Base-by-base conservation (phyloP, 1,140 invertebrate species). In the Thaumatotibia leucotreta region DNA sequence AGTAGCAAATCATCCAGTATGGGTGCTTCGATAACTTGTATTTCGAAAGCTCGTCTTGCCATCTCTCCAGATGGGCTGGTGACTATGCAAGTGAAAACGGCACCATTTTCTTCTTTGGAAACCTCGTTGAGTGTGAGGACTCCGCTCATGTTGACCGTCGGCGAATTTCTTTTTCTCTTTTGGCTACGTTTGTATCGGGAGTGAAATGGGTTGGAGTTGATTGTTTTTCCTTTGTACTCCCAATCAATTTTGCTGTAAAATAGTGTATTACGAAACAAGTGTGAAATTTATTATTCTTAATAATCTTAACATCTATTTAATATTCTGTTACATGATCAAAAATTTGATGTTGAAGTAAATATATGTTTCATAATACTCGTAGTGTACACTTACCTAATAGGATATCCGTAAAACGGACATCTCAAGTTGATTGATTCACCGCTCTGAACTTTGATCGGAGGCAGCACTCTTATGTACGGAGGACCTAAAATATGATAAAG, bases 371-470 rank as follows among this genome's bases (percentile, higher is more conserved):
- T n/a, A n/a, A n/a, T n/a, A n/a, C n/a, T n/a, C n/a, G n/a, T 11
- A 3, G n/a, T 33, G 11, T 4, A 14, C 35, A 17, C 14, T 64
- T 87, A 92, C 91, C 90, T 92, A 70, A 98, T 94, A 9, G 97
- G 97, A 91, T 96, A 97, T 35, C 97, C 97, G 22, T 96, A 96
- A 68, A 96, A 97, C 65, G 97, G 96, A 90, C 97, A 98, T 64
- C 95, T 93, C 23, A 98, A 92, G 68, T 93, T 94, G 17, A 96
- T 92, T 68, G 95, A 92, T 66, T 95, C 92, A 27, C 96, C 96
- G 33, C 96, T 96, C 64, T 97, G 95, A 0, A 96, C 95, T 66
- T 96, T 97, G 24, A 97, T 92, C 63, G 97, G 96, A 35, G 94
- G 94, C 78, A 97, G 94, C 14, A 94, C 93, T 78, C 96, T 92